Conservation (phyloP, 2,888 invertebrate genomes). For the Apocheima hispidaria region DNA sequence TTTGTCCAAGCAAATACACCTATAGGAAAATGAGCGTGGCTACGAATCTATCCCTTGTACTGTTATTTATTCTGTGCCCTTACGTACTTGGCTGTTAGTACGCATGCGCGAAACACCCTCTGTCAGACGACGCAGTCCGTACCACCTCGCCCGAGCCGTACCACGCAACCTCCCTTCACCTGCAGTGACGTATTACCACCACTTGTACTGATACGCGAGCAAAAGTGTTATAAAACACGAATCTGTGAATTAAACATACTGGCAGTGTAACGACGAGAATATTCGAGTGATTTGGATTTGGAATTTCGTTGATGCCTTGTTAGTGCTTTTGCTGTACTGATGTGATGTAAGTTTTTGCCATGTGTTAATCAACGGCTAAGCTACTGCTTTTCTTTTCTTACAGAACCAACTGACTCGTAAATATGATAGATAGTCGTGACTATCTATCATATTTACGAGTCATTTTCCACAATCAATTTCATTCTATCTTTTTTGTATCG, state of each 20-base stretch:
- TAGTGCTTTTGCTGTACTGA: constrained; percentile 35
- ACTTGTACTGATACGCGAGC: constrained; percentile 25
- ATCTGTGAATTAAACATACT: constrained; percentile 22
- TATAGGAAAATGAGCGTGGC: constrained; percentile 63
- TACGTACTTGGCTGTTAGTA: constrained; percentile 7
- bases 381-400: constrained; percentile 6
- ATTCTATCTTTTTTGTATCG: constrained; percentile 10
- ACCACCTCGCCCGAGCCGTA: constrained; percentile 56
- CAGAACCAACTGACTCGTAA: neutral
- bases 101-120: constrained; percentile 72
- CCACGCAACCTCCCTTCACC: constrained; percentile 59
- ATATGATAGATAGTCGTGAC: neutral
- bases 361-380: constrained; percentile 12
- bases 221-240: constrained; percentile 25
- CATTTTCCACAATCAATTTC: neutral
- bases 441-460: neutral
- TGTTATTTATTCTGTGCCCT: too few species aligned
- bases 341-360: constrained; percentile 46
- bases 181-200: constrained; percentile 67
- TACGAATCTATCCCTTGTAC: constrained; percentile 61
- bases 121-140: constrained; percentile 75
- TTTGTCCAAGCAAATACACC: constrained; percentile 55
- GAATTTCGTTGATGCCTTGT: constrained; percentile 16
- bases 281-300: constrained; percentile 28
- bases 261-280: constrained; percentile 17